These are phyloP conservation scores for Phoxinus dragarum DNA, from an alignment of 2,797 vertebrate species.

Conservation along the genomic window DNA sequence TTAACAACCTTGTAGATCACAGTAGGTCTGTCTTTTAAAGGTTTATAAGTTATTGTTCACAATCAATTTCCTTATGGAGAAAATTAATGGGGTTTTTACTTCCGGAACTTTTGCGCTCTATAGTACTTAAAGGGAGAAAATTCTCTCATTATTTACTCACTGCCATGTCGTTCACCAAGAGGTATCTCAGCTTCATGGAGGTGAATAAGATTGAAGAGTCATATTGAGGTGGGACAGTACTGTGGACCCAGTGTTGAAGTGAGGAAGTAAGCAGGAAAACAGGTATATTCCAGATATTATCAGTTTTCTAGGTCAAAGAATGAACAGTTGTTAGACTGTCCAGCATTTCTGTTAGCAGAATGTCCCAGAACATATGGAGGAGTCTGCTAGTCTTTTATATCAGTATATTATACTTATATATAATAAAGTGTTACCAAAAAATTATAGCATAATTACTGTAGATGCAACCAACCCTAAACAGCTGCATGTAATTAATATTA, in stretches of 20 bases:
- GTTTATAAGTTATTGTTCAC: too few species aligned
- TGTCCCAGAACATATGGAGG: neutral
- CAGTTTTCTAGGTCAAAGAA: constrained; percentile 43
- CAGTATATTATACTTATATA: too few species aligned
- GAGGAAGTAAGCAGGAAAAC: constrained; percentile 12
- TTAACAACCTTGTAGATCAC: too few species aligned
- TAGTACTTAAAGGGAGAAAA: neutral
- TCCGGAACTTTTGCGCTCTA: too few species aligned
- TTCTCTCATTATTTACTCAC: neutral
- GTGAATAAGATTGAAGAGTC: neutral
- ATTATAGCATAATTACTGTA: too few species aligned
- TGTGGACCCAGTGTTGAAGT: neutral
- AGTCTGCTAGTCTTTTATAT: neutral
- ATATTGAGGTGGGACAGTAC: neutral
- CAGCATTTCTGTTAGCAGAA: neutral
- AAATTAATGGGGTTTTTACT: too few species aligned
- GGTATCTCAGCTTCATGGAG: neutral
- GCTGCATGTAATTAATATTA: neutral
- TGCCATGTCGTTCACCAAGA: neutral
- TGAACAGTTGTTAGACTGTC: constrained; percentile 16
- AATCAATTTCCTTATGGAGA: too few species aligned
- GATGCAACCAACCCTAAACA: too few species aligned
- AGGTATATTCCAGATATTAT: constrained; percentile 31
- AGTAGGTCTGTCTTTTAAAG: too few species aligned
- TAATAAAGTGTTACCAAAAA: too few species aligned